Conservation (phyloP, 2,797 vertebrate species). For the Vultur gryphus region DNA sequence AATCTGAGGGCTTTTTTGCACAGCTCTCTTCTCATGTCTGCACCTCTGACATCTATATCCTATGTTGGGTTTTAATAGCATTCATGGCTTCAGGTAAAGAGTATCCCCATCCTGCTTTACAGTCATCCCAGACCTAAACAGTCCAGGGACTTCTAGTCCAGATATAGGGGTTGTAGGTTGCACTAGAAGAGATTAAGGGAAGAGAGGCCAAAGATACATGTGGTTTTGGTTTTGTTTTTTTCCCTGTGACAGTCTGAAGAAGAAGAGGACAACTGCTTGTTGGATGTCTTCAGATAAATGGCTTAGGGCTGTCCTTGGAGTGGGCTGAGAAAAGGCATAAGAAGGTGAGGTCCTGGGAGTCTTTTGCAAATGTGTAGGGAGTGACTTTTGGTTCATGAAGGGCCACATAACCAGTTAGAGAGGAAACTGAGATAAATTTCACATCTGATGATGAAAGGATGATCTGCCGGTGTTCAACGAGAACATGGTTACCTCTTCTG, state of each 20-base stretch:
- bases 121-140: neutral
- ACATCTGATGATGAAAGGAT: neutral
- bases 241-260: neutral
- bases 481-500: neutral
- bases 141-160: neutral
- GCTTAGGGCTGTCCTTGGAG: neutral
- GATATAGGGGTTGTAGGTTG: neutral
- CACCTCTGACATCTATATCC: neutral
- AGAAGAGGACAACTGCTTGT: neutral
- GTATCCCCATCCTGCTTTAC: neutral
- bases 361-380: neutral
- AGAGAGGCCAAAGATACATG: neutral
- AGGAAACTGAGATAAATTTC: neutral
- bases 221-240: neutral
- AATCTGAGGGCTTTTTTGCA: neutral
- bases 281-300: neutral
- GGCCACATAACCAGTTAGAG: neutral
- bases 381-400: neutral
- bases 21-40: neutral
- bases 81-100: neutral
- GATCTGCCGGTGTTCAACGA: neutral
- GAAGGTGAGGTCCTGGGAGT: neutral
- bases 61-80: neutral
- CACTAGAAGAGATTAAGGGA: neutral
- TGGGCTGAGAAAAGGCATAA: neutral